phyloP scores from a whole-genome alignment of 2,888 invertebrate genomes.

The Molorchus minor region DNA sequence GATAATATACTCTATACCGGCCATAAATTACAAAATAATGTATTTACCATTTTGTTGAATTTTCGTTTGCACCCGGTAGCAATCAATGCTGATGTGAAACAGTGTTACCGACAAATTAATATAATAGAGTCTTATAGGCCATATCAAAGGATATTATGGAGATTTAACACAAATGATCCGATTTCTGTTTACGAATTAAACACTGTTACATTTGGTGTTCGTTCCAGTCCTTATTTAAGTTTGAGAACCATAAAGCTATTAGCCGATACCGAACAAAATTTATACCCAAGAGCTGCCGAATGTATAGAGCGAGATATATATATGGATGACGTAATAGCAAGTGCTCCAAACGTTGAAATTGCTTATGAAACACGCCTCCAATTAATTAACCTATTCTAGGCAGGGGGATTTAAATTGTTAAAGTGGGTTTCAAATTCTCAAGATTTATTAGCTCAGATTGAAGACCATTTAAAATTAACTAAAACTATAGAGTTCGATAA shows the following conservation, averaged over 20 bases:
- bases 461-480: not conserved
- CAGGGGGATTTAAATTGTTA: not conserved
- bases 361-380: not conserved
- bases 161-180: not conserved
- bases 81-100: too few species aligned
- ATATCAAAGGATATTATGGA: constrained; percentile 4
- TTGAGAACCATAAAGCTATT: not conserved
- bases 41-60: too few species aligned
- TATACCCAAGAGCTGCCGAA: not conserved
- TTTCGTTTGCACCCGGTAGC: too few species aligned
- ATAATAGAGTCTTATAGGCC: too few species aligned
- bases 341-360: not conserved
- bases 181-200: constrained; percentile 2
- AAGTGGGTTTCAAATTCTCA: constrained; percentile 5
- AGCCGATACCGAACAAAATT: not conserved
- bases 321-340: not conserved
- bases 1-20: not conserved
- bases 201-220: too few species aligned
- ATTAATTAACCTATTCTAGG: not conserved
- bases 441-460: not conserved
- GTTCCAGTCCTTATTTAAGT: too few species aligned
- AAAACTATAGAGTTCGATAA: not conserved
- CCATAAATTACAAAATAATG: not conserved
- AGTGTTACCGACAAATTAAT: not conserved
- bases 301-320: not conserved